Percentiles rank a stretch among this genome's conserved stretches.
Conservation (phyloP, 2,113 vertebrate genomes). For the Peromyscus maniculatus region DNA sequence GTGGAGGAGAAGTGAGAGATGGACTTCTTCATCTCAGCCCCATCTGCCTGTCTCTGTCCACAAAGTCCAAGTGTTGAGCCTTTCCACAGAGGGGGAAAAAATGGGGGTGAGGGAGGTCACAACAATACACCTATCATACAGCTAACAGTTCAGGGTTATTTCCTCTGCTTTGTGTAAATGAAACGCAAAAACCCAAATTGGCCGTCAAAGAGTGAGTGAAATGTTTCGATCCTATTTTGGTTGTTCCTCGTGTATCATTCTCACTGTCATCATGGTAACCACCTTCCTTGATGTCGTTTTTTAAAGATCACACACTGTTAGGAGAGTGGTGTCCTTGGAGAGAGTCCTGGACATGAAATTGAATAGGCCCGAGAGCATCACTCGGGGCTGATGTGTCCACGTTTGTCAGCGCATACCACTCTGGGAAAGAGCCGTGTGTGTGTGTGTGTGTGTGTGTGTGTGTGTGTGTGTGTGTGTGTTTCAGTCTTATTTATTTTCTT, state of each 20-base stretch:
- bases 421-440: background rate
- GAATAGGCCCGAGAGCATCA: background rate
- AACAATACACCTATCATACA: background rate
- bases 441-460: background rate
- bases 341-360: background rate
- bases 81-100: background rate
- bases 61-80: background rate
- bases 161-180: slow-evolving; percentile 44
- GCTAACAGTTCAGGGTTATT: slow-evolving; percentile 13
- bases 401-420: background rate
- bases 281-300: background rate
- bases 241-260: background rate
- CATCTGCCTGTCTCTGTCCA: background rate
- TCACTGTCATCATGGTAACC: too few species aligned
- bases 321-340: background rate
- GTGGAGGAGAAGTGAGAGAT: background rate
- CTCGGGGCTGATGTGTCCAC: background rate
- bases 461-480: background rate
- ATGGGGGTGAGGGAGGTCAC: background rate
- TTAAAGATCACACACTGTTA: background rate
- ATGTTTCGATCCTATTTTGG: slow-evolving; percentile 22
- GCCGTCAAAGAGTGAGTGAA: background rate
- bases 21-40: background rate
- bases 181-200: background rate
- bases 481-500: background rate